Base-by-base conservation (phyloP, 2,797 vertebrate genomes). In the Galago senegalensis region DNA sequence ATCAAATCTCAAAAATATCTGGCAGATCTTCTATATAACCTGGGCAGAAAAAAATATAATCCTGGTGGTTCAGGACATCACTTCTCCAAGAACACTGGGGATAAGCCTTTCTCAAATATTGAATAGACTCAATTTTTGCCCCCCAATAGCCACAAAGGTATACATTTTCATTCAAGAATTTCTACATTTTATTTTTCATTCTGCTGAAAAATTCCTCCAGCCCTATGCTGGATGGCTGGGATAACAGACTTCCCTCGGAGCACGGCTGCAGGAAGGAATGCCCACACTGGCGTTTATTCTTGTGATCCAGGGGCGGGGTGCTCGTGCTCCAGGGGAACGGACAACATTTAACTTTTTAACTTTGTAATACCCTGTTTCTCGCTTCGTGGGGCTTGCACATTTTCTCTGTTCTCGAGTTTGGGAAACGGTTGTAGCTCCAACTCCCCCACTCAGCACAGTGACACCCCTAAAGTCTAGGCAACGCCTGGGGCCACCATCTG, bases 201-300 rank as follows among this genome's bases (percentile, higher is more conserved):
- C n/a, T 31, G 69, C 29, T 37, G 7, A 58, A 40, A 53, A 46
- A 53, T 18, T 2, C 77, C 80, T 60, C 43, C 84, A 63, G 0
- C 7, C 5, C 1, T 14, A 14, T 27, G 29, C 6, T 14, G 34
- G 49, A 4, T 43, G 34, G 3, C 3, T 3, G 37, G 29, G 60
- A 43, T n/a, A 67, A 67, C 0, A 0, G 58, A 63, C 40, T 67
- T 65, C 31, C 14, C 11, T 13, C 3, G 0, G 21, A n/a, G 21
- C 2, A 17, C 5, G 0, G 2, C 25, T 27, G 17, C 17, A 1
- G 0, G 12, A 17, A 46, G 67, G 27, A 20, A 0, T 0, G 18
- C 3, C 83, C 12, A 3, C 1, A 0, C 23, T 0, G 5, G 46
- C 0, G 0, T 53, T n/a, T 14, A 11, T 29, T 25, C 63, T 16